Percentiles rank a stretch among this genome's conserved stretches.
Evolutionary conservation across 2,888 invertebrate species (phyloP).

Genomic region (Camptogramma bilineatum): DNA sequence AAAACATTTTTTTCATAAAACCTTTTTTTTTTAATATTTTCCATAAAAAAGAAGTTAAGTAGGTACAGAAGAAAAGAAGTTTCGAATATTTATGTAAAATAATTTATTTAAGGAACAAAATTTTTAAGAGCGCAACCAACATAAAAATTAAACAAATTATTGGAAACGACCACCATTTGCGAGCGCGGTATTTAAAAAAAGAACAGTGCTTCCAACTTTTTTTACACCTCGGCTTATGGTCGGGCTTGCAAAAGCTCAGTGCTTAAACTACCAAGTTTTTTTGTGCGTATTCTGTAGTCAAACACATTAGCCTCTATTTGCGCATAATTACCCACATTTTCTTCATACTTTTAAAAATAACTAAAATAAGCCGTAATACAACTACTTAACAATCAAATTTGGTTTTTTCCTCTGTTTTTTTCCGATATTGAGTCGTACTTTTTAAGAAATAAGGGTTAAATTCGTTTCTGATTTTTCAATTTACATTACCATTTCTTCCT

Average conservation of each 20-base stretch:
- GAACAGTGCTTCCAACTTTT: background rate
- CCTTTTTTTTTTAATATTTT: too few species aligned
- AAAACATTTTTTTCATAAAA: too few species aligned
- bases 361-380: conserved; percentile 11
- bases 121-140: too few species aligned
- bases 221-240: conserved; percentile 18
- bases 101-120: too few species aligned
- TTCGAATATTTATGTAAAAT: too few species aligned
- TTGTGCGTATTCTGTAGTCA: conserved; percentile 23
- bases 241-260: conserved; percentile 35
- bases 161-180: too few species aligned
- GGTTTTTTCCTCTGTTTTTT: background rate
- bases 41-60: too few species aligned
- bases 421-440: conserved; percentile 18
- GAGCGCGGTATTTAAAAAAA: background rate
- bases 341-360: conserved; percentile 29
- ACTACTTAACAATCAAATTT: conserved; percentile 16
- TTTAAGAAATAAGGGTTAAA: conserved; percentile 1
- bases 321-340: conserved; percentile 33
- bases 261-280: conserved; percentile 15
- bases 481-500: conserved; percentile 64
- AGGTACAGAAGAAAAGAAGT: too few species aligned
- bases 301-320: conserved; percentile 38
- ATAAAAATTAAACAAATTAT: too few species aligned
- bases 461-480: conserved; percentile 37